Evolutionary conservation across 2,888 invertebrate species (phyloP), one percentile per base, ranked within the genome.

Genomic region (Parnassius smintheus): DNA sequence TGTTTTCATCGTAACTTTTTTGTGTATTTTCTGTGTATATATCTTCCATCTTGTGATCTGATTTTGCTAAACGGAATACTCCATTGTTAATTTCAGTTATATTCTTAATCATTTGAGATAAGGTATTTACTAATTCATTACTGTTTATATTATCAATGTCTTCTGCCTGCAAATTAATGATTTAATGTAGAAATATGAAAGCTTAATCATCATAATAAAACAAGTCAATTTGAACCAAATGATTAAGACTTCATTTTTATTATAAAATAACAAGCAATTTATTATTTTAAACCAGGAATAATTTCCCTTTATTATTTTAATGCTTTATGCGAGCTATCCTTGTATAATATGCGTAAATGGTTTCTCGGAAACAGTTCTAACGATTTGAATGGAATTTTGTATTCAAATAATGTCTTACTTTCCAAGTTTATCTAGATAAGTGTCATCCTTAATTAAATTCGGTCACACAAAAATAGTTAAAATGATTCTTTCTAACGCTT

Each of bases 151-250:
- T n/a, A 57, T 48, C 48, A n/a, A 35, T 25, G n/a, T 35, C 18
- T 25, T 44, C 12, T 61, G 49, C 61, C 61, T 61, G 13, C 2
- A 50, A 61, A 49, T 54, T 11, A 50, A 13, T 41, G 50, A 9
- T 18, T 4, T 2, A 35, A 35, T 35, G 35, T 35, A 35, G 4
- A 35, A 35, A 35, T 7, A 35, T 35, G 4, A 35, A 35, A 3
- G 35, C 35, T 35, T 35, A 35, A 35, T 35, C 35, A 35, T 35
- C 35, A 35, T 35, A 35, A 35, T 35, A 35, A 4, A 35, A 35
- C 35, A 35, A 0, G 35, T 35, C 1, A 4, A 35, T 35, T 35
- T 7, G 4, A 35, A 35, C 35, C 35, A 35, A 35, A 7, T 3
- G 7, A 1, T 25, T 25, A 25, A 2, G 1, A 25, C 35, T 22